Conservation (phyloP, 2,113 vertebrate species). For the Corvus hawaiiensis region DNA sequence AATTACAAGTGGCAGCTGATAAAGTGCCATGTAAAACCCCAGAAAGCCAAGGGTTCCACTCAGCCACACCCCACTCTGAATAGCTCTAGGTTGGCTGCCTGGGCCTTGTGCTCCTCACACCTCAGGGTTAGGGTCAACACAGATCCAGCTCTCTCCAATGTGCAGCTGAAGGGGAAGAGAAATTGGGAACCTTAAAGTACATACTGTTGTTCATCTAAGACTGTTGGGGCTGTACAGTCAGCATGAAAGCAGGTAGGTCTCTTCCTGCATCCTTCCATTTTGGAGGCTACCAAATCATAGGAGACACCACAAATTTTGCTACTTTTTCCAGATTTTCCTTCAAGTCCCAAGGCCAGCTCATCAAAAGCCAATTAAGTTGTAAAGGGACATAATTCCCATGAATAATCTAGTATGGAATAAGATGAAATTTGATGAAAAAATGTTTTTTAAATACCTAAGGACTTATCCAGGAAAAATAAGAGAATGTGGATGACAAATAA, state of each 20-base stretch:
- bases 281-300: background rate
- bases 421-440: constrained; percentile 41
- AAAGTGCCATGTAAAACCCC: background rate
- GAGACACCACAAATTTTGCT: background rate
- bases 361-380: constrained; percentile 29
- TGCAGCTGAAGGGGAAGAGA: background rate
- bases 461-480: constrained; percentile 30
- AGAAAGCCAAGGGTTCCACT: background rate
- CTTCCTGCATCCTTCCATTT: background rate
- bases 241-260: background rate
- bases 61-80: background rate
- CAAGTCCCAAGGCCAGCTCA: background rate
- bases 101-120: background rate
- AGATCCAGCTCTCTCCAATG: background rate
- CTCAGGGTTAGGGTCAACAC: background rate
- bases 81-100: background rate
- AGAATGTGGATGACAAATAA: constrained; percentile 16
- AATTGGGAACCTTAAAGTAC: background rate
- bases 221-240: background rate
- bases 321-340: background rate
- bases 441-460: constrained; percentile 6
- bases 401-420: constrained; percentile 6
- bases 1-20: background rate
- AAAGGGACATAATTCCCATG: constrained; percentile 62
- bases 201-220: background rate